phyloP scores from a whole-genome alignment of 1,140 invertebrate species.

The Brachystomella parvula region DNA sequence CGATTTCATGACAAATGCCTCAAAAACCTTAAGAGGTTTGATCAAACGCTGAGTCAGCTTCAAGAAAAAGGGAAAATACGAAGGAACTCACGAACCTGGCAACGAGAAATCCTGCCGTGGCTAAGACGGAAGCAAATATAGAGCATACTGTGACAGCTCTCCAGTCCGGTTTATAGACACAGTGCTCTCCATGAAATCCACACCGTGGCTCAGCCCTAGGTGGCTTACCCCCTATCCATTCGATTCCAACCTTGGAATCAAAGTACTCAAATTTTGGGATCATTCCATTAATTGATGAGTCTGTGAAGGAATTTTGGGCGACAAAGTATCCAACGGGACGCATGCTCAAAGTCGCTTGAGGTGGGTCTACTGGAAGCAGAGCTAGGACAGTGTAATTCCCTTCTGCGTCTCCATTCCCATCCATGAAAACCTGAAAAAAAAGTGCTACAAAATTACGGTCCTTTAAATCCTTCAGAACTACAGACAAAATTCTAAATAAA shows the following conservation, averaged over 20 bases:
- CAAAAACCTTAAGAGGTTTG: too few relatives aligned
- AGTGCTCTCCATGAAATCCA: constrained; percentile 62
- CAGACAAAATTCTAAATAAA: constrained; percentile 5
- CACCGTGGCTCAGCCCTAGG: constrained; percentile 64
- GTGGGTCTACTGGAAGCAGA: constrained; percentile 43
- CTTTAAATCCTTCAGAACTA: constrained; percentile 1
- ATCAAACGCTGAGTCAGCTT: too few relatives aligned
- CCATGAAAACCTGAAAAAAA: constrained; percentile 61
- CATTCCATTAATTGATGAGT: neutral
- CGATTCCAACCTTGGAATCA: constrained; percentile 53
- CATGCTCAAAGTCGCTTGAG: constrained; percentile 50
- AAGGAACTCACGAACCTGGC: too few relatives aligned
- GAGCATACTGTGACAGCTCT: constrained; percentile 51
- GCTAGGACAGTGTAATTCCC: constrained; percentile 81
- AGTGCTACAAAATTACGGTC: too few relatives aligned
- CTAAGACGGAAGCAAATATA: constrained; percentile 50
- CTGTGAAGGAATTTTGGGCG: constrained; percentile 44
- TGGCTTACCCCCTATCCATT: constrained; percentile 63
- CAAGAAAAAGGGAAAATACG: too few relatives aligned
- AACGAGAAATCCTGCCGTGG: constrained; percentile 53
- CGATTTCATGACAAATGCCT: too few relatives aligned
- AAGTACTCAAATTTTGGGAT: constrained; percentile 53
- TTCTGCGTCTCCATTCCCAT: constrained; percentile 78
- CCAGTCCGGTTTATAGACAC: constrained; percentile 52
- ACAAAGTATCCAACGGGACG: constrained; percentile 67